Base-by-base conservation (phyloP, 1,140 invertebrate genomes). In the Heterodera carotae region DNA sequence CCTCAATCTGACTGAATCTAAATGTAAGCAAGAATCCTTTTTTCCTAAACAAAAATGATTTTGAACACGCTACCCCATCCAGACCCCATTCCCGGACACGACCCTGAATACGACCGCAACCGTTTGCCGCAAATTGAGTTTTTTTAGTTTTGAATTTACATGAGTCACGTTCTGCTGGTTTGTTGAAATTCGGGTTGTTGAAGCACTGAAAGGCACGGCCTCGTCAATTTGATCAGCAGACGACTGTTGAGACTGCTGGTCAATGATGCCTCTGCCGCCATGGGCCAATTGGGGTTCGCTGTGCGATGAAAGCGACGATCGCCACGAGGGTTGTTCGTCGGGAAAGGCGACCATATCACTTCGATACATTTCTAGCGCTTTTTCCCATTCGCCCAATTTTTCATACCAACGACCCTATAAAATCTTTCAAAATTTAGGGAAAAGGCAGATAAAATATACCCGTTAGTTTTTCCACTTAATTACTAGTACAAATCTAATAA, bases 361-460 rank as follows among this genome's bases (percentile, higher is more conserved):
- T 64, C 53, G 92, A 85, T 99, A 99, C 0, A 95, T 91, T 75
- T 92, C 90, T 22, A 98, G 89, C 0, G 97, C 97, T 87, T 94
- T 94, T 81, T 98, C 94, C 96, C 96, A 99, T 84, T 98, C 95
- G 86, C 98, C 95, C 2, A 99, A 89, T 88, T 98, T 98, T 87
- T 99, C 97, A 87, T 98, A 98, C 97, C 97, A 99, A 7, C 94
- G 90, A 67, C 97, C 94, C 88, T 98, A 94, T 0, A 97, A 93
- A 89, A 89, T 34, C 88, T n/a, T n/a, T n/a, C n/a, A n/a, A n/a
- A n/a, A n/a, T n/a, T n/a, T n/a, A n/a, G n/a, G n/a, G n/a, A n/a
- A n/a, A n/a, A n/a, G n/a, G n/a, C n/a, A n/a, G n/a, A n/a, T n/a
- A n/a, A n/a, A n/a, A n/a, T n/a, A n/a, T n/a, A n/a, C n/a, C n/a